These are phyloP conservation scores for Heliconius erato DNA, from an alignment of 2,888 invertebrate genomes.

Conservation along the genomic window DNA sequence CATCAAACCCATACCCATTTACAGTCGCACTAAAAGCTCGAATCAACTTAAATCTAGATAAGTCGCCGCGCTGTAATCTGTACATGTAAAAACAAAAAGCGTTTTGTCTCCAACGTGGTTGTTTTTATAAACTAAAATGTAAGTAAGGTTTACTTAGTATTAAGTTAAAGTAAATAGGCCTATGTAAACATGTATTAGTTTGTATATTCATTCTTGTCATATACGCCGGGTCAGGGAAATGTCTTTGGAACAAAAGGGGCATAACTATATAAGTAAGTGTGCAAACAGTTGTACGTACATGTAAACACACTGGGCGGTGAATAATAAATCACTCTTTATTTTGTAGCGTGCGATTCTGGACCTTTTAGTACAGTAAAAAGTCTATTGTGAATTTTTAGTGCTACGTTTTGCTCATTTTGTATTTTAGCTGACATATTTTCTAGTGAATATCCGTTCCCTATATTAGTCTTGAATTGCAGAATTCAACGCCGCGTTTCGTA, in stretches of 20 bases:
- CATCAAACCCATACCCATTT: constrained; percentile 1
- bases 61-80: constrained; percentile 32
- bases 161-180: constrained; percentile 53
- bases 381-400: not conserved
- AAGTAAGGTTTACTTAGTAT: constrained; percentile 45
- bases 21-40: constrained; percentile 25
- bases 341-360: constrained; percentile 38
- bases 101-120: constrained; percentile 27
- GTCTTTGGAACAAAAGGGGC: constrained; percentile 46
- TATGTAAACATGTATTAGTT: constrained; percentile 53
- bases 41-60: constrained; percentile 41
- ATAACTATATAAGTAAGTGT: constrained; percentile 42
- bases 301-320: constrained; percentile 47
- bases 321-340: constrained; percentile 48
- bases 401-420: not conserved
- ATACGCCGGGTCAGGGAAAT: constrained; percentile 46
- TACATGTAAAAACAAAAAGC: constrained; percentile 36
- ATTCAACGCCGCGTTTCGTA: too few species aligned
- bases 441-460: too few species aligned
- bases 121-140: constrained; percentile 37
- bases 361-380: constrained; percentile 19
- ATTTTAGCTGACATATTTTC: not conserved
- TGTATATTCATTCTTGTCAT: constrained; percentile 53
- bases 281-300: constrained; percentile 42
- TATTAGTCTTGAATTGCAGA: too few species aligned